A percentile compares a stretch with the other conserved stretches of the same genome.
These are phyloP conservation scores for Lepidurus arcticus DNA, from an alignment of 1,140 invertebrate genomes.

Conservation along the genomic window DNA sequence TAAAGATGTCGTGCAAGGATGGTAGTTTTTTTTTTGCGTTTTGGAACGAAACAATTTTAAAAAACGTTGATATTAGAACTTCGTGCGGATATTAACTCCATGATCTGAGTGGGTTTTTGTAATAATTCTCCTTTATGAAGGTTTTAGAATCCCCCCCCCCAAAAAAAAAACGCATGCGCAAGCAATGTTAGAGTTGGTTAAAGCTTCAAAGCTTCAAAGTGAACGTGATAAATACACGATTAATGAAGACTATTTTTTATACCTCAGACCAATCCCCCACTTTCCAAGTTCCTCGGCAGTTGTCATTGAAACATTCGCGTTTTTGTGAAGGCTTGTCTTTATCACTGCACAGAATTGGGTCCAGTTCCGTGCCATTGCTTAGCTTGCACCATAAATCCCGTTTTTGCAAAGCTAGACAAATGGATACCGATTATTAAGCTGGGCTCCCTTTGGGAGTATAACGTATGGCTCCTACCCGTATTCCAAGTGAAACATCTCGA, in stretches of 20 bases:
- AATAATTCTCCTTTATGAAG: neutral
- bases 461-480: slow-evolving; percentile 51
- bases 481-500: slow-evolving; percentile 69
- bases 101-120: too few relatives aligned
- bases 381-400: slow-evolving; percentile 64
- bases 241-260: slow-evolving; percentile 35
- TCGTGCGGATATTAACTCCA: neutral
- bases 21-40: neutral
- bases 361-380: slow-evolving; percentile 56
- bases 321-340: slow-evolving; percentile 58
- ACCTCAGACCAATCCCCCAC: slow-evolving; percentile 84
- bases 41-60: neutral
- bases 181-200: neutral
- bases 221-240: slow-evolving; percentile 33
- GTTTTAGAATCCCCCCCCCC: neutral
- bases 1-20: neutral
- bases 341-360: slow-evolving; percentile 57
- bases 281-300: slow-evolving; percentile 75
- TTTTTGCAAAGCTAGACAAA: slow-evolving; percentile 60
- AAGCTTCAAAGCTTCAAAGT: neutral
- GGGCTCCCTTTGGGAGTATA: neutral
- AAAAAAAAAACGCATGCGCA: neutral
- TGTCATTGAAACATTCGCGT: slow-evolving; percentile 69
- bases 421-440: neutral
- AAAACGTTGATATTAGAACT: neutral